Base-by-base conservation (phyloP, 2,113 vertebrate genomes). In the Engystomops pustulosus region DNA sequence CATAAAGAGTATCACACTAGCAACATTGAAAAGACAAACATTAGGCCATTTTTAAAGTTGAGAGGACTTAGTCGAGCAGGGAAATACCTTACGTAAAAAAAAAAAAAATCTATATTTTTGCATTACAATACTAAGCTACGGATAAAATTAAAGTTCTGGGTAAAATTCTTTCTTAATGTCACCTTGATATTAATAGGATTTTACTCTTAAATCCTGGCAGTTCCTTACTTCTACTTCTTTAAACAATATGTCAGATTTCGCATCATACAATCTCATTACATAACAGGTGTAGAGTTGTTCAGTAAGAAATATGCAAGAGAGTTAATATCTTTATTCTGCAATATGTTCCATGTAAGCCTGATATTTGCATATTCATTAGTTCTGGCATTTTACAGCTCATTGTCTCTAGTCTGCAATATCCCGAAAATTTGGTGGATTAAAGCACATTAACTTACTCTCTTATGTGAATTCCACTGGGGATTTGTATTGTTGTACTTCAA, bases 341-440 rank as follows among this genome's bases (percentile, higher is more conserved):
- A 82, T 81, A 71, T 82, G 80, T 82, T 82, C 69, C 49, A n/a
- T 74, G 49, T 82, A 72, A 82, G 80, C 80, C 51, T 27, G 34
- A 82, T 82, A 82, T 82, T 82, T 82, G 68, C 80, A 82, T 82
- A 82, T 82, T 82, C 80, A 82, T 82, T 82, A 82, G 80, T 82
- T 58, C 68, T 72, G 80, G 80, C 79, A 81, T 81, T 81, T 81
- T 81, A 38, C 79, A 81, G 79, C 80, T 82, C 80, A 72, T 82
- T 82, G 80, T 82, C 80, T 74, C 80, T 41, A 72, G 47, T 58
- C 69, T 82, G 68, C 68, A 82, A 82, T 82, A 72, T 82, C 68
- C 68, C 4, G 49, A 71, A 82, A 72, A 72, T 82, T 82, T 82
- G 34, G 80, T 82, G 80, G 80, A 82, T 82, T 82, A 82, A 82